These are phyloP conservation scores for Linyphia triangularis DNA, from an alignment of 2,888 invertebrate genomes.

Conservation along the genomic window DNA sequence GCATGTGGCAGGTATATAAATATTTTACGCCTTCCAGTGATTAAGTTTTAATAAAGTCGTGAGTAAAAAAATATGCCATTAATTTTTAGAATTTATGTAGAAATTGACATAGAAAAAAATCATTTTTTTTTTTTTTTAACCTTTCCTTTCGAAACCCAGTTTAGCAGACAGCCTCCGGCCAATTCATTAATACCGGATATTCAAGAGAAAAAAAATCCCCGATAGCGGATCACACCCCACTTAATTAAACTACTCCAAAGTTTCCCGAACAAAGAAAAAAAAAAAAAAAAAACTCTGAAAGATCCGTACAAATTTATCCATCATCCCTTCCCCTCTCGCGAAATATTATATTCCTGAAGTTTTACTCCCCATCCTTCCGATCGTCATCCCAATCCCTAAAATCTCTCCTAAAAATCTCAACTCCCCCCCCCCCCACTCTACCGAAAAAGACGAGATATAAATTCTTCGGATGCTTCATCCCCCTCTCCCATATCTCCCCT, in stretches of 20 bases:
- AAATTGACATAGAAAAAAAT: neutral
- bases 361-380: neutral
- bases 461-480: slow-evolving; percentile 44
- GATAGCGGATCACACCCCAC: neutral
- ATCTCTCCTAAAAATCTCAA: slow-evolving; percentile 15
- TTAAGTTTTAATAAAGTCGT: too few relatives aligned
- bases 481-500: slow-evolving; percentile 8
- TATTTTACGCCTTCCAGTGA: too few relatives aligned
- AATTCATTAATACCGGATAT: neutral
- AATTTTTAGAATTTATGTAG: too few relatives aligned
- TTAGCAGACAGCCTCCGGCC: neutral
- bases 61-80: too few relatives aligned
- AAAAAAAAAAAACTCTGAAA: neutral
- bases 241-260: neutral
- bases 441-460: slow-evolving; percentile 43
- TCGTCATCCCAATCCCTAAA: neutral
- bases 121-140: neutral
- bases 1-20: too few relatives aligned
- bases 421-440: slow-evolving; percentile 21
- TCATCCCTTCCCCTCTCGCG: neutral
- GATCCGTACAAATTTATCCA: neutral
- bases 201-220: neutral
- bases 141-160: neutral
- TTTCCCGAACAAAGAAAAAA: neutral
- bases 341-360: neutral